Evolutionary conservation across 2,113 vertebrate genomes (phyloP).

Genomic region (Cnemophilus loriae): DNA sequence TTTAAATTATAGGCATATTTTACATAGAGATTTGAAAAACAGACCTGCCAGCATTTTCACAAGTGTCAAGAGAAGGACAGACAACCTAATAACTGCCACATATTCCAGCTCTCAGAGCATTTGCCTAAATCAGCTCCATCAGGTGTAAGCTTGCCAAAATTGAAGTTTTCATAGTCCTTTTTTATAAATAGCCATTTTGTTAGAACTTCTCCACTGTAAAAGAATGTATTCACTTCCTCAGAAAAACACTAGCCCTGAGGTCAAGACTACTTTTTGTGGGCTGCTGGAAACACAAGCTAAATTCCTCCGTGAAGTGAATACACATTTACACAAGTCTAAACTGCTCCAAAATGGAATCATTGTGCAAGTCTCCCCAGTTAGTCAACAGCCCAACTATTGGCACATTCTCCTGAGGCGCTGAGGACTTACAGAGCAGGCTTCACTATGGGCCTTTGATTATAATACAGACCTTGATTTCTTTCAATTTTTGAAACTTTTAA

Average conservation of each 20-base stretch:
- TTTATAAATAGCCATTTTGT: constrained; percentile 9
- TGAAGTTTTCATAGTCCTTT: background rate
- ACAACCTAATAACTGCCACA: background rate
- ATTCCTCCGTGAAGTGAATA: background rate
- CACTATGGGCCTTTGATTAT: background rate
- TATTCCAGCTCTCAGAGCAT: background rate
- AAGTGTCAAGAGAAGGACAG: background rate
- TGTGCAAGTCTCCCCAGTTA: background rate
- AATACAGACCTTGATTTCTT: background rate
- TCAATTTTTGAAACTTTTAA: background rate
- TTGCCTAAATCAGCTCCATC: background rate
- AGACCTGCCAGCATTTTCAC: background rate
- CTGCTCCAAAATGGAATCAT: background rate
- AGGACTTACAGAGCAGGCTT: background rate
- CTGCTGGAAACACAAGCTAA: background rate
- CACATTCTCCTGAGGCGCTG: background rate
- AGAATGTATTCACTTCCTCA: background rate
- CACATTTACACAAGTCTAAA: background rate
- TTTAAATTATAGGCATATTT: background rate
- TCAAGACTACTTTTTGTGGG: background rate
- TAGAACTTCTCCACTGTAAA: background rate
- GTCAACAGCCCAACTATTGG: background rate
- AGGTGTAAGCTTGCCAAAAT: background rate
- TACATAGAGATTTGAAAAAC: background rate
- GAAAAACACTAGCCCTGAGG: background rate